Evolutionary conservation across 2,797 vertebrate genomes (phyloP), one percentile per base, ranked within the genome.

Genomic region (Lepidocolaptes lacrymiger): DNA sequence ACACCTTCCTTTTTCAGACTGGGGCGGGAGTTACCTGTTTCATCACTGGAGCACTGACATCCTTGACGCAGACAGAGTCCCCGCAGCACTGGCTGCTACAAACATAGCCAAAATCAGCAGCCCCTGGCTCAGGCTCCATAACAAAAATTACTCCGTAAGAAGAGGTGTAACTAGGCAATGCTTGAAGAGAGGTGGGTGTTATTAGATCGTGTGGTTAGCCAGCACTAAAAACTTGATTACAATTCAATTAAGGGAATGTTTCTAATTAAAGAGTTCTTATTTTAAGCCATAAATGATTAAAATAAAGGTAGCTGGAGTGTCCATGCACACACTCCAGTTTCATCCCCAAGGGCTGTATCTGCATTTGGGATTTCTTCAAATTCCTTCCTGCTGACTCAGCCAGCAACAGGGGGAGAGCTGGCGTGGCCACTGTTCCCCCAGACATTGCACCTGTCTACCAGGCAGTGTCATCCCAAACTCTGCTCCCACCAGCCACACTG

Each of bases 181-280:
- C 85, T 83, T 56, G 55, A 67, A 94, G 63, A 84, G 75, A 88
- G 85, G 92, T 91, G 94, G 95, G 91, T 94, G 92, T 95, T 94
- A 93, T 49, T 79, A 91, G 89, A 93, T 91, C 92, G 91, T 89
- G 62, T 41, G 73, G 82, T 62, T 92, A 84, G 73, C 73, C 83
- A 69, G 91, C 69, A 93, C 51, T 55, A 90, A 92, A 93, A 93
- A 36, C 92, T 96, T 93, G 93, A 96, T 96, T 96, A 96, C 82
- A 94, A 96, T 95, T 96, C 91, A 96, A 95, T 96, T 96, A 96
- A 91, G 74, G 76, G 59, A 93, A 96, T 55, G 55, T 78, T 96
- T 95, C 89, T 93, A 97, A 96, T 96, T 96, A 91, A 95, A 85
- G 92, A 86, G 32, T 86, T 94, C 73, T 97, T 95, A 96, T 97